Conservation (phyloP, 2,888 invertebrate genomes). For the Eutolmus rufibarbis region DNA sequence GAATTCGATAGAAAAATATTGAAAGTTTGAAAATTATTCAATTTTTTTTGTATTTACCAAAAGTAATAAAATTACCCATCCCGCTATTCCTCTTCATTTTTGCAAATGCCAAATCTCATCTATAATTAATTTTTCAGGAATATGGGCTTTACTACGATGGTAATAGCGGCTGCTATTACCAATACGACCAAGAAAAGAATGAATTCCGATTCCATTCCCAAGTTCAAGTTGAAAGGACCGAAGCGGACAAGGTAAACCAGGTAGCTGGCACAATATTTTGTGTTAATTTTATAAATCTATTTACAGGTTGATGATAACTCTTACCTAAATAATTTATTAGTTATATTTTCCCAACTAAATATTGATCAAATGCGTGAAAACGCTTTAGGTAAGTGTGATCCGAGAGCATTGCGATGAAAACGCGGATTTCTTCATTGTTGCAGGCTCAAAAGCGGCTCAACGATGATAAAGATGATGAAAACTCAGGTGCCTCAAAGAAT, state of each 20-base stretch:
- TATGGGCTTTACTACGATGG: conserved; percentile 89
- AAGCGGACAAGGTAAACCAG: not conserved
- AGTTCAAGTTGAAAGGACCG: conserved; percentile 63
- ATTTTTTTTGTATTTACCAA: too few species aligned
- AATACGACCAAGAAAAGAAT: conserved; percentile 78
- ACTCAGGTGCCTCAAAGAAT: not conserved
- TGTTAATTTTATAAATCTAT: conserved; percentile 23
- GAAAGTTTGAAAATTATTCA: too few species aligned
- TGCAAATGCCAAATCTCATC: not conserved
- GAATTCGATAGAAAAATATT: too few species aligned
- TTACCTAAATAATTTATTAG: conserved; percentile 60
- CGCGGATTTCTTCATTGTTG: conserved; percentile 62
- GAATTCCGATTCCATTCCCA: conserved; percentile 84
- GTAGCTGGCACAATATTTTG: not conserved
- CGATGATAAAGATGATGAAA: conserved; percentile 35
- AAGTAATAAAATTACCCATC: too few species aligned
- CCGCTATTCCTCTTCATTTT: too few species aligned
- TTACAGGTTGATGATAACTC: conserved; percentile 53
- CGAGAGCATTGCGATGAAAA: conserved; percentile 61
- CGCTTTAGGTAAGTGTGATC: conserved; percentile 66
- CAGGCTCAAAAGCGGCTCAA: conserved; percentile 51
- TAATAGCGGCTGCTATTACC: conserved; percentile 82
- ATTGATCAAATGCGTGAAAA: conserved; percentile 65
- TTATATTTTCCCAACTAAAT: conserved; percentile 60
- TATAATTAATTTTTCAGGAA: conserved; percentile 65